phyloP scores from a whole-genome alignment of 2,888 invertebrate genomes.

The Elmis aenea region DNA sequence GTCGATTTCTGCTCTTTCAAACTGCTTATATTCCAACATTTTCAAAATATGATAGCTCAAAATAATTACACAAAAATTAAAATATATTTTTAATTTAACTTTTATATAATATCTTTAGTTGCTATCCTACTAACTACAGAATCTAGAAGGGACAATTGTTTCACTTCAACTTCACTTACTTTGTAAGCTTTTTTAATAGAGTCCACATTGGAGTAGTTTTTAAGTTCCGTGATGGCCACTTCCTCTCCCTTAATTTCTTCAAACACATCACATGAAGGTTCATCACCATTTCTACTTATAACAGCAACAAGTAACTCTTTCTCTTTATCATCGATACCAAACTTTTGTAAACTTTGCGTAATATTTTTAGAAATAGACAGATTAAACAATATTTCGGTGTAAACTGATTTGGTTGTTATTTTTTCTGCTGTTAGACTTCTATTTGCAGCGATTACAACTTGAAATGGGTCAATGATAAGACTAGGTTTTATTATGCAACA shows the following conservation, averaged over 20 bases:
- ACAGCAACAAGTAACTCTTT: slow-evolving; percentile 48
- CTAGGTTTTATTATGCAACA: slow-evolving; percentile 60
- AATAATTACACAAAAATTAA: background rate
- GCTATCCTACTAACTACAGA: slow-evolving; percentile 63
- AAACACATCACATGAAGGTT: slow-evolving; percentile 46
- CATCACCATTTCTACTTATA: slow-evolving; percentile 36
- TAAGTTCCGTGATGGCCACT: slow-evolving; percentile 48
- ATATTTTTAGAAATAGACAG: slow-evolving; percentile 66
- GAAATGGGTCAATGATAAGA: slow-evolving; percentile 57
- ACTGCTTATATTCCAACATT: background rate
- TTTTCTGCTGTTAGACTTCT: slow-evolving; percentile 55
- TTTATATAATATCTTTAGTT: slow-evolving; percentile 57
- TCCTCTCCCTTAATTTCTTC: slow-evolving; percentile 53
- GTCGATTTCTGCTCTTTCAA: background rate
- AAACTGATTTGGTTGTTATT: slow-evolving; percentile 58
- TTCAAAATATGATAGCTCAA: background rate
- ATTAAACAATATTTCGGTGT: slow-evolving; percentile 63
- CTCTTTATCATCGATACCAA: slow-evolving; percentile 55
- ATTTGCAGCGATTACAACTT: slow-evolving; percentile 63
- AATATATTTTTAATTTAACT: no score
- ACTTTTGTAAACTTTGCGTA: slow-evolving; percentile 59
- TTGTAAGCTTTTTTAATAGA: slow-evolving; percentile 58
- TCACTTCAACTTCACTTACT: slow-evolving; percentile 50
- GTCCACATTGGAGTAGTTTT: slow-evolving; percentile 47
- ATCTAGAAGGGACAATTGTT: slow-evolving; percentile 49